Percentiles rank a stretch among this genome's conserved stretches.
These are phyloP conservation scores for Tupiocoris notatus DNA, from an alignment of 2,888 invertebrate species.

Conservation along the genomic window DNA sequence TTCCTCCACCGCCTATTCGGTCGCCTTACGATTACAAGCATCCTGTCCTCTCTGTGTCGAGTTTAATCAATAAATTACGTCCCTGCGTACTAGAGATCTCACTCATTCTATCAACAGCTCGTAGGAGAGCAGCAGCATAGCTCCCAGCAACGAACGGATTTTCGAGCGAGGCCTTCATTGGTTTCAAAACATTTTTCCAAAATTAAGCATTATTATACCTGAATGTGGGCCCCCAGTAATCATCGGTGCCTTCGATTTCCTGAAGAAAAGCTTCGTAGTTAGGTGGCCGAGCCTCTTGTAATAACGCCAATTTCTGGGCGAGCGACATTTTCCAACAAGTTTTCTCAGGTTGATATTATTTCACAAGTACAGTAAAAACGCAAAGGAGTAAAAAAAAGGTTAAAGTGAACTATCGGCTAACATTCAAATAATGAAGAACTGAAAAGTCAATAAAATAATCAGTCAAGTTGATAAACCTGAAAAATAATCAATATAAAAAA, in stretches of 20 bases:
- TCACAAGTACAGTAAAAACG: too few relatives aligned
- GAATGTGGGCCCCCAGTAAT: conserved; percentile 89
- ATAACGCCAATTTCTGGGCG: conserved; percentile 36
- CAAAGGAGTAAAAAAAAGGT: too few relatives aligned
- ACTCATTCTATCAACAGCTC: background rate
- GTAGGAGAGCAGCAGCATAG: background rate
- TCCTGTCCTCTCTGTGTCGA: conserved; percentile 21
- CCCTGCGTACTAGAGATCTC: conserved; percentile 25
- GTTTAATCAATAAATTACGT: conserved; percentile 46
- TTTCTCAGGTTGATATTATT: background rate
- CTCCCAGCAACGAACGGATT: background rate
- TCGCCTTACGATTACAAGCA: conserved; percentile 37
- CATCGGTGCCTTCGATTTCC: conserved; percentile 88
- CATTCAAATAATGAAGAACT: too few relatives aligned
- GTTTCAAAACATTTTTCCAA: background rate
- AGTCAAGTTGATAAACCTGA: too few relatives aligned
- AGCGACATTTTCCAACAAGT: conserved; percentile 13
- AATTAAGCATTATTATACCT: conserved; percentile 56
- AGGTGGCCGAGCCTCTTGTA: conserved; percentile 52
- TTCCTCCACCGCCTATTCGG: too few relatives aligned
- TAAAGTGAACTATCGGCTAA: too few relatives aligned
- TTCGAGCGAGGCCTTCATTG: background rate
- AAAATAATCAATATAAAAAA: too few relatives aligned
- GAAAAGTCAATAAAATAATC: too few relatives aligned
- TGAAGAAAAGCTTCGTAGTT: conserved; percentile 64